A percentile compares a stretch with the other conserved stretches of the same genome.
Conservation (phyloP, 1,140 invertebrate species). For the Zaprionus tsacasi region DNA sequence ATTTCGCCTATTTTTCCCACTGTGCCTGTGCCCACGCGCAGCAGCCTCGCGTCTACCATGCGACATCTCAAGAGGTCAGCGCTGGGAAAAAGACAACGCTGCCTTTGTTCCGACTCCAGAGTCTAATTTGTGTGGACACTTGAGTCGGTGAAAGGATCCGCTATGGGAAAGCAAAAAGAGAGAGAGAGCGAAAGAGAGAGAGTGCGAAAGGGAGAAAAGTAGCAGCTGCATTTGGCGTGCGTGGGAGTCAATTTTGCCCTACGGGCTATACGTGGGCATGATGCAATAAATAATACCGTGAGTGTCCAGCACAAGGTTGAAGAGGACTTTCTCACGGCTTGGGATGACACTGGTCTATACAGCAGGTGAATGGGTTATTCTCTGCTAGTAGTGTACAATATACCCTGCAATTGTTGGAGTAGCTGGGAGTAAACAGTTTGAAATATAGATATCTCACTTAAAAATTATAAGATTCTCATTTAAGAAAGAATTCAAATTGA, state of each 20-base stretch:
- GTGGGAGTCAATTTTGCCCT: conserved; percentile 68
- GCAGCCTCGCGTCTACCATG: conserved; percentile 72
- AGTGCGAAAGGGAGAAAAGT: conserved; percentile 44
- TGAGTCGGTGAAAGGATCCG: conserved; percentile 64
- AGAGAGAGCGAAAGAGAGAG: not conserved
- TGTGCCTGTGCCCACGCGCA: conserved; percentile 48
- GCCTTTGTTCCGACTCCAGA: conserved; percentile 42
- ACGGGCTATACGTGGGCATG: conserved; percentile 44
- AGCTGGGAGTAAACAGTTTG: too few species aligned
- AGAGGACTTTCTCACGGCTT: not conserved
- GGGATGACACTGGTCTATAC: not conserved
- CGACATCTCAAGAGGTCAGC: conserved; percentile 75
- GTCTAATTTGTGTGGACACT: conserved; percentile 77
- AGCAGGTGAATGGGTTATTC: not conserved
- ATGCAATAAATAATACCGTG: conserved; percentile 37
- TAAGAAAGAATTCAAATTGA: too few species aligned
- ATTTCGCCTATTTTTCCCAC: conserved; percentile 37
- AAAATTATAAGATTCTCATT: not conserved
- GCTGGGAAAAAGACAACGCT: conserved; percentile 54
- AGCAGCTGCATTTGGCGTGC: conserved; percentile 72
- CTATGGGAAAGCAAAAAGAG: conserved; percentile 14
- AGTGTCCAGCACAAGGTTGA: conserved; percentile 15
- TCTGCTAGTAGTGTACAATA: not conserved
- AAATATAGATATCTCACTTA: rapidly evolving
- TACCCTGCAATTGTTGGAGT: not conserved